These are phyloP conservation scores for Lottia scabra DNA, from an alignment of 2,888 invertebrate genomes.

Conservation along the genomic window DNA sequence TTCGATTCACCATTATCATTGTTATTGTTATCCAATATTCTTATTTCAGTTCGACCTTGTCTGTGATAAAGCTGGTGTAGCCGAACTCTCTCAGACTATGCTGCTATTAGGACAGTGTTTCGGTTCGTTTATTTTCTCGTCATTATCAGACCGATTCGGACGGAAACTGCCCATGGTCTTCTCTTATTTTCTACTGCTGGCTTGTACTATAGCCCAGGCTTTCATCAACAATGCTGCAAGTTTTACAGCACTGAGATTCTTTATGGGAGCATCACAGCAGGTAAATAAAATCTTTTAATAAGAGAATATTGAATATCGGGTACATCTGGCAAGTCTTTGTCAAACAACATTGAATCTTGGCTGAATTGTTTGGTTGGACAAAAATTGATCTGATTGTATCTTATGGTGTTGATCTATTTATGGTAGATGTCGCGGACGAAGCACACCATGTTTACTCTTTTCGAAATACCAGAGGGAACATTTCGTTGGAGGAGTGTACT, in stretches of 20 bases:
- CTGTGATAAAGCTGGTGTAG: constrained; percentile 43
- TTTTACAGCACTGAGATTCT: constrained; percentile 39
- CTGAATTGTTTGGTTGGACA: too few species aligned
- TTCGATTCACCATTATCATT: too few species aligned
- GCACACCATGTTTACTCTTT: too few species aligned
- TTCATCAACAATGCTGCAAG: constrained; percentile 36
- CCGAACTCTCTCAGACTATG: constrained; percentile 48
- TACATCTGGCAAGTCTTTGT: too few species aligned
- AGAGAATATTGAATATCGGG: too few species aligned
- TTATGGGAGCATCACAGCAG: constrained; percentile 37
- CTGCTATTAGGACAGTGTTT: constrained; percentile 45
- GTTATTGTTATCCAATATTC: too few species aligned
- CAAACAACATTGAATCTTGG: too few species aligned
- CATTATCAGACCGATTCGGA: constrained; percentile 49
- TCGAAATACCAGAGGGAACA: too few species aligned
- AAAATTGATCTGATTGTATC: too few species aligned
- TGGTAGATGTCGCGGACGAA: too few species aligned
- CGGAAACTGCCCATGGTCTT: constrained; percentile 43
- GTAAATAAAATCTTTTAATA: constrained; percentile 17
- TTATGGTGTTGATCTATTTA: too few species aligned
- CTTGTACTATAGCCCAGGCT: constrained; percentile 29
- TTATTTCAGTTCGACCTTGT: constrained; percentile 42
- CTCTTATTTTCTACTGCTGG: constrained; percentile 32
- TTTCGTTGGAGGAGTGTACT: too few species aligned
- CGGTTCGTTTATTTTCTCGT: constrained; percentile 43